Conservation (phyloP, 2,888 invertebrate species). For the Pasiphila rectangulata region DNA sequence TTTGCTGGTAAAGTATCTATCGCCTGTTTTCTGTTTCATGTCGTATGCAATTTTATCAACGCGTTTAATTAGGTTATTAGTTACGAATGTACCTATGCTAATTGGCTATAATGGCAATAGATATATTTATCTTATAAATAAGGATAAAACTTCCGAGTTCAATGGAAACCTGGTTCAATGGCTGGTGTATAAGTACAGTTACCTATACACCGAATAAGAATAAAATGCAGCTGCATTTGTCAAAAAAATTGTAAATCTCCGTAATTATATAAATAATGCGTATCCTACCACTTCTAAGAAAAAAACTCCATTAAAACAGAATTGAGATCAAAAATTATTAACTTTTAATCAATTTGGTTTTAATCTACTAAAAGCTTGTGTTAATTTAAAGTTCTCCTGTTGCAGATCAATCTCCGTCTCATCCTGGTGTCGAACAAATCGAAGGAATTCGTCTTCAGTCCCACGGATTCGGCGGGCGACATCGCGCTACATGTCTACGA, state of each 20-base stretch:
- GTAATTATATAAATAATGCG: too few species aligned
- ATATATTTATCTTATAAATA: not conserved
- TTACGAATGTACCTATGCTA: not conserved
- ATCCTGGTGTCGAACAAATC: constrained; percentile 99
- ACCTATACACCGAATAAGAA: too few species aligned
- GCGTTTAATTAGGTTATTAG: constrained; percentile 2
- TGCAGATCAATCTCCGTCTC: constrained; percentile 97
- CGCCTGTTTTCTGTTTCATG: constrained; percentile 9
- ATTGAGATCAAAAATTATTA: too few species aligned
- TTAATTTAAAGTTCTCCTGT: constrained; percentile 12
- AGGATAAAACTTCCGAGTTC: too few species aligned
- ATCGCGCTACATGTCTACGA: constrained; percentile 99
- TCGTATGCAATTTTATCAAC: not conserved
- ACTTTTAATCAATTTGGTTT: too few species aligned
- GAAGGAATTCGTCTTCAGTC: constrained; percentile 98
- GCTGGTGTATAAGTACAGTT: too few species aligned
- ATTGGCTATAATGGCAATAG: not conserved
- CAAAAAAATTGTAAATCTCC: too few species aligned
- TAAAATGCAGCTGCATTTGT: too few species aligned
- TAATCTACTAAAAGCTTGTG: too few species aligned
- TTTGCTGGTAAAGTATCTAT: constrained; percentile 14
- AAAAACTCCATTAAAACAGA: too few species aligned
- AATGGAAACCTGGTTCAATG: too few species aligned
- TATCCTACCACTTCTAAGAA: too few species aligned
- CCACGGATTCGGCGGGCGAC: constrained; percentile 98